Conservation (phyloP, 2,113 vertebrate genomes). For the Coracopsis vasa region DNA sequence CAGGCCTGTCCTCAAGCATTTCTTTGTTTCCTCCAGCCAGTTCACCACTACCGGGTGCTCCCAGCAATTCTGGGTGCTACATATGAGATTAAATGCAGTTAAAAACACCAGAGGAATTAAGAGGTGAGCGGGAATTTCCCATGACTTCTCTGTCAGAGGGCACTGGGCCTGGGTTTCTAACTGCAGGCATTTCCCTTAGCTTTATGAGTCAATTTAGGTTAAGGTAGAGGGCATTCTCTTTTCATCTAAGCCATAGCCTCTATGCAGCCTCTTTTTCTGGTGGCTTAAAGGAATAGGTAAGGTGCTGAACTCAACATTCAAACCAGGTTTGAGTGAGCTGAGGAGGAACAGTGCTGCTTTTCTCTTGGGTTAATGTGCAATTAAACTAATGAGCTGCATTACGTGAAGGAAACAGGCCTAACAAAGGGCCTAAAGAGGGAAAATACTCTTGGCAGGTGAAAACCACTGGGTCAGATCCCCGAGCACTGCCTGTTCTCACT, state of each 20-base stretch:
- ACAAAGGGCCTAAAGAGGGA: background rate
- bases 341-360: background rate
- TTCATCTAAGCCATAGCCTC: background rate
- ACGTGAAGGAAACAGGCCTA: background rate
- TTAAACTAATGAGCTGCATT: background rate
- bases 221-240: background rate
- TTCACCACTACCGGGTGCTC: background rate
- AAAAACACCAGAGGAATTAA: background rate
- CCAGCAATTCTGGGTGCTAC: rapidly evolving
- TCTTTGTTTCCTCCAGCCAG: background rate
- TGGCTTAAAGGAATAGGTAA: background rate
- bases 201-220: background rate
- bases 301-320: background rate
- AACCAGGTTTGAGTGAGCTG: background rate
- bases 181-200: background rate
- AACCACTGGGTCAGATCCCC: background rate
- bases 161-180: background rate
- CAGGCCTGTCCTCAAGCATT: background rate
- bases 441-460: background rate
- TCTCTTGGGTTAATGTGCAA: background rate
- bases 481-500: background rate
- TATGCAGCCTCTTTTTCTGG: background rate
- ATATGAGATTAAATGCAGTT: background rate
- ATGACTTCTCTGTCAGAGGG: background rate
- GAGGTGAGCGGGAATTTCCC: background rate